Base-by-base conservation (phyloP, 2,888 invertebrate species). In the Lasiommata megera region DNA sequence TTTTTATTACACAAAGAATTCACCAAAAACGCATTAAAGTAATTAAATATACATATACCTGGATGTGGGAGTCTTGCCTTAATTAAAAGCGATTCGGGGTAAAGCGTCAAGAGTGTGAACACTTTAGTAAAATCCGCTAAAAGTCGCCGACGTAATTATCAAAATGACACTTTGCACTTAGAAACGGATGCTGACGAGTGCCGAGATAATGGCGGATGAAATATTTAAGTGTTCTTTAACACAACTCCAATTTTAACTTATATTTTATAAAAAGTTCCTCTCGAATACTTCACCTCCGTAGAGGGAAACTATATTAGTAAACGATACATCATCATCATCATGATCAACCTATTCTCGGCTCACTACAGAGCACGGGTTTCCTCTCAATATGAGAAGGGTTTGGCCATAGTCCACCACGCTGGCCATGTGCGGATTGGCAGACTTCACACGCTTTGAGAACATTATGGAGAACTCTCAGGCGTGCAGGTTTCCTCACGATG, bases 91-190 rank as follows among this genome's bases (percentile, higher is more conserved):
- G 6, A 12, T 34, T 47, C 18, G n/a, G n/a, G n/a, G n/a, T 7
- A 50, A 50, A 28, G n/a, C 16, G 3, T 28, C n/a, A 44, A 44
- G 44, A 51, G 51, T 51, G 60, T 60, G 60, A 60, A 60, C 17
- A 56, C 50, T 41, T 60, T 34, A 31, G 48, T 60, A 54, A 29
- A 37, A 17, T 43, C 51, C 37, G 38, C 46, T 52, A 55, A 61
- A 61, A 61, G 58, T 31, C 28, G 61, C 58, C 58, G 54, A 51
- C 44, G 43, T 28, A 23, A 38, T 61, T 43, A 58, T 52, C 58
- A 40, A 50, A 41, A 48, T 56, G 53, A 46, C 56, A 40, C 38
- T 37, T 14, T 38, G 60, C 59, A 56, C 60, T 60, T 47, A 56
- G 31, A 37, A 48, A 37, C 60, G 54, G 60, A 60, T 60, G 56